Conservation (phyloP, 2,888 invertebrate genomes). For the Chirona hameri region DNA sequence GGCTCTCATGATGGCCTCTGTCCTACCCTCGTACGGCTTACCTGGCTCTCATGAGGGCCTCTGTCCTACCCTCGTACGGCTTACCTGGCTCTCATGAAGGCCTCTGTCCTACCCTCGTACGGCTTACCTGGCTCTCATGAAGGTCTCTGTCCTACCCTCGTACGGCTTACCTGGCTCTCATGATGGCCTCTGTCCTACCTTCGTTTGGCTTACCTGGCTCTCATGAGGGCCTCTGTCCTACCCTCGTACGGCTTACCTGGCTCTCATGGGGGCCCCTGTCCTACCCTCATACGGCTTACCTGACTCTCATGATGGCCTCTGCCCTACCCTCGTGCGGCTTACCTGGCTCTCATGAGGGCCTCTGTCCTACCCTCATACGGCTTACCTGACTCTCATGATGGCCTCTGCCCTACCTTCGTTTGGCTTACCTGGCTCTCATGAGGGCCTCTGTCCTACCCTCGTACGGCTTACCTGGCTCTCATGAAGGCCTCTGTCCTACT, state of each 20-base stretch:
- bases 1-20: slow-evolving; percentile 64
- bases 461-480: slow-evolving; percentile 48
- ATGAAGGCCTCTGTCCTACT: slow-evolving; percentile 81
- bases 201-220: slow-evolving; percentile 48
- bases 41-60: too few relatives aligned
- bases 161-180: slow-evolving; percentile 50
- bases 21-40: slow-evolving; percentile 92
- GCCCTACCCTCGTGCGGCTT: slow-evolving; percentile 92
- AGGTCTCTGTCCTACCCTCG: too few relatives aligned
- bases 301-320: slow-evolving; percentile 62
- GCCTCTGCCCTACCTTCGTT: slow-evolving; percentile 91
- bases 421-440: too few relatives aligned
- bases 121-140: too few relatives aligned
- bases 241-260: slow-evolving; percentile 95
- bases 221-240: slow-evolving; percentile 71
- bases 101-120: slow-evolving; percentile 88
- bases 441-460: too few relatives aligned
- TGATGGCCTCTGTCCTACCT: slow-evolving; percentile 57
- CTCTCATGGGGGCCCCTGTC: too few relatives aligned
- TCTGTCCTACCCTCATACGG: slow-evolving; percentile 40
- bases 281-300: slow-evolving; percentile 43
- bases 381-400: slow-evolving; percentile 52
- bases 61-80: slow-evolving; percentile 42
- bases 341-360: too few relatives aligned
- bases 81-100: slow-evolving; percentile 54